Evolutionary conservation across 64 coral and sea anemone species (phyloP).

Genomic region (Orbicella faveolata): DNA sequence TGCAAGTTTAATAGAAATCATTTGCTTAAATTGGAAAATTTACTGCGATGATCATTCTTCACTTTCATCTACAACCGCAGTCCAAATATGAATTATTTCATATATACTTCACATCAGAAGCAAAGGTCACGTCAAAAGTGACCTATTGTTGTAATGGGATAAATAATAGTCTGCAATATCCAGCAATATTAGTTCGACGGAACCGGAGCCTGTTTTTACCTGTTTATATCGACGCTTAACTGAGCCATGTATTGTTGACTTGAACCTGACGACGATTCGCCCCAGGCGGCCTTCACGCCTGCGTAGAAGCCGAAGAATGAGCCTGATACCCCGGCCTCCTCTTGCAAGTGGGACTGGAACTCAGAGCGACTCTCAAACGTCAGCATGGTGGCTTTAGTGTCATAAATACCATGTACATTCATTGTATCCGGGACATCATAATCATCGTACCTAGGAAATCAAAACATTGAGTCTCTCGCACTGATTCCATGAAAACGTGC

Average conservation of each 20-base stretch:
- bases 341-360: slow-evolving; percentile 15
- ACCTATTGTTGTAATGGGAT: too few relatives aligned
- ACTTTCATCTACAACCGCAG: too few relatives aligned
- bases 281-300: slow-evolving; percentile 29
- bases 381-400: slow-evolving; percentile 27
- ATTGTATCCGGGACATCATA: slow-evolving; percentile 51
- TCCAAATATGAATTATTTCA: too few relatives aligned
- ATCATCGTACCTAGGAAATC: slow-evolving; percentile 37
- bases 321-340: slow-evolving; percentile 35
- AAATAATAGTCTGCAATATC: too few relatives aligned
- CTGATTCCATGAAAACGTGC: too few relatives aligned
- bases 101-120: too few relatives aligned
- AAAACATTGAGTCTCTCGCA: background rate
- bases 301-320: slow-evolving; percentile 49
- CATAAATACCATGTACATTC: slow-evolving; percentile 58
- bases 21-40: too few relatives aligned
- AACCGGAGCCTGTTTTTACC: background rate
- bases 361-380: slow-evolving; percentile 29
- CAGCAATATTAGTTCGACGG: too few relatives aligned
- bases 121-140: too few relatives aligned
- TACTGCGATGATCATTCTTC: too few relatives aligned
- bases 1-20: background rate
- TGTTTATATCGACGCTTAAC: slow-evolving; percentile 3
- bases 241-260: slow-evolving; percentile 35
- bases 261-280: background rate